These are phyloP conservation scores for Hoplodrina blanda DNA, from an alignment of 2,888 invertebrate genomes.

Conservation along the genomic window DNA sequence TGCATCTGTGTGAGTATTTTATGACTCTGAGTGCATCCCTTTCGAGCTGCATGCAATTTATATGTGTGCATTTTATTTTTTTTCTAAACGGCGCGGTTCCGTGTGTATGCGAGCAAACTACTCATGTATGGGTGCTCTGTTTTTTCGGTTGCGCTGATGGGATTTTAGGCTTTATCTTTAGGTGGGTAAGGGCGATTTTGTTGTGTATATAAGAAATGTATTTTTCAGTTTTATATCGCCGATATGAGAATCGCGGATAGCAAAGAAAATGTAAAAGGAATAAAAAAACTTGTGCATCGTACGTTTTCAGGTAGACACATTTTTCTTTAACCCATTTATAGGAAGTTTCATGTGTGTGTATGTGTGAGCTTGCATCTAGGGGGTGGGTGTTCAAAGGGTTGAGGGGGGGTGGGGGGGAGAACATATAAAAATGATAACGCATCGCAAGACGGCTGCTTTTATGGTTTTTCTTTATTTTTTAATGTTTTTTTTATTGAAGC, in stretches of 20 bases:
- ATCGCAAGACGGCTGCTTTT: constrained; percentile 91
- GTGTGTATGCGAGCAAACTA: constrained; percentile 79
- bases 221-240: constrained; percentile 91
- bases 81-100: constrained; percentile 85
- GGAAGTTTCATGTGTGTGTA: constrained; percentile 81
- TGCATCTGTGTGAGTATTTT: constrained; percentile 84
- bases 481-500: constrained; percentile 87
- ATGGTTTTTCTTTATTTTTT: constrained; percentile 90
- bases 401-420: constrained; percentile 73
- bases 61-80: constrained; percentile 90
- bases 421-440: constrained; percentile 91
- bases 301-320: constrained; percentile 91
- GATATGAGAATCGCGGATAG: constrained; percentile 91
- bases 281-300: constrained; percentile 89
- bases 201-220: constrained; percentile 80
- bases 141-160: constrained; percentile 72
- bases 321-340: constrained; percentile 91
- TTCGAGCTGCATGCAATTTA: constrained; percentile 90
- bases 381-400: constrained; percentile 77
- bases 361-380: constrained; percentile 78
- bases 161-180: constrained; percentile 67
- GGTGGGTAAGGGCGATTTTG: constrained; percentile 66
- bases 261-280: constrained; percentile 89
- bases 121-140: constrained; percentile 84
- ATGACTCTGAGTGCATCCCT: constrained; percentile 91